A percentile compares a stretch with the other conserved stretches of the same genome.
Evolutionary conservation across 2,113 vertebrate species (phyloP).

Genomic region (Cebidichthys violaceus): DNA sequence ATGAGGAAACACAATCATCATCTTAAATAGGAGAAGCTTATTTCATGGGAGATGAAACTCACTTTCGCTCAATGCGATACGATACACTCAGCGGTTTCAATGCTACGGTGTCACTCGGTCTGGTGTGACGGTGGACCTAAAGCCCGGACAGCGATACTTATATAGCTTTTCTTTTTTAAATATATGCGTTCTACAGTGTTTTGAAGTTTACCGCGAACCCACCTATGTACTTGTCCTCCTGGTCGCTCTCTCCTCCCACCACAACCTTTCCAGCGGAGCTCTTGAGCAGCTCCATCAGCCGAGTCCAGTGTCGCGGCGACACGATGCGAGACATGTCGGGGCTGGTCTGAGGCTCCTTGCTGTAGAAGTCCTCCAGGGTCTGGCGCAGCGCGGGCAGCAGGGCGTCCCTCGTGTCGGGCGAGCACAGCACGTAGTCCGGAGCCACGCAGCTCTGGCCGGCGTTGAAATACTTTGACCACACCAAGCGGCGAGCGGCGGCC

Average conservation of each 20-base stretch:
- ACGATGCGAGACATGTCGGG: conserved; percentile 85
- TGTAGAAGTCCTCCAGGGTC: conserved; percentile 84
- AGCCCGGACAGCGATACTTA: not conserved
- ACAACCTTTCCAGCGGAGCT: conserved; percentile 71
- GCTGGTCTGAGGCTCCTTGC: conserved; percentile 75
- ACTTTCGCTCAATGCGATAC: too few relatives aligned
- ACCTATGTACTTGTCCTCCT: conserved; percentile 84
- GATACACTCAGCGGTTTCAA: too few relatives aligned
- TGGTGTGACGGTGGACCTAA: not conserved
- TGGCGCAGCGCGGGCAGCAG: conserved; percentile 82
- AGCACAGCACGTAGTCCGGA: conserved; percentile 92
- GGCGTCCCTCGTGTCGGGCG: conserved; percentile 75
- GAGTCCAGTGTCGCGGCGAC: conserved; percentile 81
- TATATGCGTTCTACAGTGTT: not conserved
- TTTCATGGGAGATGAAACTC: too few relatives aligned
- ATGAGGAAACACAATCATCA: too few relatives aligned
- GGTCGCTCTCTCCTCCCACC: conserved; percentile 84
- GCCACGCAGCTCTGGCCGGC: conserved; percentile 91
- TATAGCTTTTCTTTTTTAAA: too few relatives aligned
- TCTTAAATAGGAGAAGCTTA: too few relatives aligned
- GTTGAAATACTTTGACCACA: conserved; percentile 90
- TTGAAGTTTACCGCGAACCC: not conserved
- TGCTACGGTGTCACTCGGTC: too few relatives aligned
- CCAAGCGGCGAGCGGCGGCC: conserved; percentile 84
- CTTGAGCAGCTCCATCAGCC: conserved; percentile 75